A percentile compares a stretch with the other conserved stretches of the same genome.
These are phyloP conservation scores for Alligator sinensis DNA, from an alignment of 2,113 vertebrate genomes.

Conservation along the genomic window DNA sequence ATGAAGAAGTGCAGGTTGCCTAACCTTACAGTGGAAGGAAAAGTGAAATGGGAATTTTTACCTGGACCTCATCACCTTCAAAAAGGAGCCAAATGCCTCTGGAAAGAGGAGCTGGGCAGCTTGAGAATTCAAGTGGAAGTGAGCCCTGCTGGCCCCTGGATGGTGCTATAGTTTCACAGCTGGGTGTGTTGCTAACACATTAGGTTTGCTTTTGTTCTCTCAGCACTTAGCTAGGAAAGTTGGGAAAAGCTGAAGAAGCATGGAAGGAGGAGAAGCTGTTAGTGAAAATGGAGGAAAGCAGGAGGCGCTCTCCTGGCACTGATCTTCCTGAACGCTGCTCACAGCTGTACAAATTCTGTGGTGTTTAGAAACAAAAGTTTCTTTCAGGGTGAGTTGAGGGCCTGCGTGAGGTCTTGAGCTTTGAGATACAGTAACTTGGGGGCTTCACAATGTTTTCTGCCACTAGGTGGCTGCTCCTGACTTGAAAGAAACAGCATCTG, in stretches of 20 bases:
- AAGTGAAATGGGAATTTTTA: rapidly evolving
- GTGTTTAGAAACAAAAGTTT: background rate
- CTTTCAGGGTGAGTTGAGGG: background rate
- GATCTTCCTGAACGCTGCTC: background rate
- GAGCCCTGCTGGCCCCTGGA: background rate
- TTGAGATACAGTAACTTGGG: rapidly evolving
- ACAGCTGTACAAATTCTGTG: background rate
- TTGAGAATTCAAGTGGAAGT: rapidly evolving
- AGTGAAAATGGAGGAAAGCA: background rate
- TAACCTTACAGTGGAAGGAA: background rate
- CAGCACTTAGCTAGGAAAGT: background rate
- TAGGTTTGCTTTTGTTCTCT: rapidly evolving
- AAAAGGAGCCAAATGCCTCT: rapidly evolving
- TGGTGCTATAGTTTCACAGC: conserved; percentile 18
- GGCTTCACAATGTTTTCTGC: background rate
- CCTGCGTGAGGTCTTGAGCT: rapidly evolving
- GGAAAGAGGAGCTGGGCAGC: background rate
- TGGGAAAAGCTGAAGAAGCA: background rate
- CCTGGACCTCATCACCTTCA: rapidly evolving
- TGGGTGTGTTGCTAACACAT: background rate
- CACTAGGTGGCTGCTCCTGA: background rate
- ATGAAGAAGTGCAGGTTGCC: background rate
- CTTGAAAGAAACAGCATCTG: background rate
- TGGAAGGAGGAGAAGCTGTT: background rate
- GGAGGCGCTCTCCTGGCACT: background rate